A percentile compares a stretch with the other conserved stretches of the same genome.
Evolutionary conservation across 2,888 invertebrate species (phyloP).

Genomic region (Parapristionchus giblindavisi): DNA sequence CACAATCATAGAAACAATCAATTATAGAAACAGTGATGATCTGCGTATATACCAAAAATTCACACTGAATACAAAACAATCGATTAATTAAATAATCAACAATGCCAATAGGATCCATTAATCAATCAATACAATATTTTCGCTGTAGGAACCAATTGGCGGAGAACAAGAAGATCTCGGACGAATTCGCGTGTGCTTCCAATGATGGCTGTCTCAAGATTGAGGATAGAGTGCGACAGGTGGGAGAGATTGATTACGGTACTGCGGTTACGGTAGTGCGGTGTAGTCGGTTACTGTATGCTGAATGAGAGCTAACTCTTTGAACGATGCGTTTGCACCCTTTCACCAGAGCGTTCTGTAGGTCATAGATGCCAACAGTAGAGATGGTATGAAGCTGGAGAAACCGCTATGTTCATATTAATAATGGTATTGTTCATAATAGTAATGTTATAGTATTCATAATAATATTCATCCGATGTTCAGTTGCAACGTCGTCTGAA

Average conservation of each 20-base stretch:
- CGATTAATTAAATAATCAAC: neutral
- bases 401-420: too few relatives aligned
- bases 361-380: too few relatives aligned
- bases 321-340: too few relatives aligned
- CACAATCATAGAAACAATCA: too few relatives aligned
- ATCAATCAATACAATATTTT: neutral
- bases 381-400: too few relatives aligned
- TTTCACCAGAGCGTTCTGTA: too few relatives aligned
- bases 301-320: neutral
- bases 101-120: neutral
- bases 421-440: too few relatives aligned
- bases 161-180: slow-evolving; percentile 40
- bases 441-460: too few relatives aligned
- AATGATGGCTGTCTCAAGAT: slow-evolving; percentile 37
- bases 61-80: neutral
- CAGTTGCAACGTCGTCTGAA: slow-evolving; percentile 19
- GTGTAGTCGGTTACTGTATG: neutral
- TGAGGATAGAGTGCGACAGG: slow-evolving; percentile 39
- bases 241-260: too few relatives aligned
- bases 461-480: neutral
- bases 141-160: slow-evolving; percentile 18
- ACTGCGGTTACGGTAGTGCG: too few relatives aligned
- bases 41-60: too few relatives aligned
- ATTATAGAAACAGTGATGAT: too few relatives aligned
- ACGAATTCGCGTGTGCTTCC: slow-evolving; percentile 37